Conservation (phyloP, 2,888 invertebrate genomes). For the Steinernema carpocapsae region DNA sequence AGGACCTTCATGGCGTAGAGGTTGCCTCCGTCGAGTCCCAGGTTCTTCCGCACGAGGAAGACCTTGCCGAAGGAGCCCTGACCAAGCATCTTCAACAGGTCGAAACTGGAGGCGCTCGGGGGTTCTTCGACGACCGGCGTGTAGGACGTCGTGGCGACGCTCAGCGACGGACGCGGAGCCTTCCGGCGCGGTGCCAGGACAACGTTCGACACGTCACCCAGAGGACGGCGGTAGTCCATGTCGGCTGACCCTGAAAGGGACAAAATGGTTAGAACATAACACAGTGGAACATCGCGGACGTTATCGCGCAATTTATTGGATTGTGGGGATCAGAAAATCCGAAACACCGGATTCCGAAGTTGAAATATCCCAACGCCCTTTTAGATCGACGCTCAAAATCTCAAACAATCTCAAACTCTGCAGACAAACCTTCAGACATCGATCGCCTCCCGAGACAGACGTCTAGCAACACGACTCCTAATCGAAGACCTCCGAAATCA, state of each 20-base stretch:
- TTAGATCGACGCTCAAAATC: no score
- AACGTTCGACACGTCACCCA: slow-evolving; percentile 22
- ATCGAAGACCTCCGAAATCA: no score
- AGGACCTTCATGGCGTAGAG: slow-evolving; percentile 99
- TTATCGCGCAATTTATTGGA: no score
- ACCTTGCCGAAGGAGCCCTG: slow-evolving; percentile 68
- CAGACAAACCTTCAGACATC: no score
- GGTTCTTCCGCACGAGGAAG: slow-evolving; percentile 91
- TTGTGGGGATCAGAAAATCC: no score
- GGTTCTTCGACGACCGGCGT: neutral
- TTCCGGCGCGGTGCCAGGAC: neutral
- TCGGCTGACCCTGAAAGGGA: neutral
- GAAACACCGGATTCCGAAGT: no score
- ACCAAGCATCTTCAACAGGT: slow-evolving; percentile 92
- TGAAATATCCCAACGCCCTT: no score
- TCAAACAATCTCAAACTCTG: no score
- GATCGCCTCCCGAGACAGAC: no score
- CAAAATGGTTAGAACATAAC: neutral
- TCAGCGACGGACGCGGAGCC: slow-evolving; percentile 8
- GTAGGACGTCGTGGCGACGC: neutral
- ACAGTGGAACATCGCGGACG: neutral
- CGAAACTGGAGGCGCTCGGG: slow-evolving; percentile 86
- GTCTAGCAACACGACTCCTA: no score
- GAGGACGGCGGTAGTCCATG: neutral
- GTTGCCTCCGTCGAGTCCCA: slow-evolving; percentile 88